Conservation (phyloP, 2,113 vertebrate species). For the Struthidea cinerea region DNA sequence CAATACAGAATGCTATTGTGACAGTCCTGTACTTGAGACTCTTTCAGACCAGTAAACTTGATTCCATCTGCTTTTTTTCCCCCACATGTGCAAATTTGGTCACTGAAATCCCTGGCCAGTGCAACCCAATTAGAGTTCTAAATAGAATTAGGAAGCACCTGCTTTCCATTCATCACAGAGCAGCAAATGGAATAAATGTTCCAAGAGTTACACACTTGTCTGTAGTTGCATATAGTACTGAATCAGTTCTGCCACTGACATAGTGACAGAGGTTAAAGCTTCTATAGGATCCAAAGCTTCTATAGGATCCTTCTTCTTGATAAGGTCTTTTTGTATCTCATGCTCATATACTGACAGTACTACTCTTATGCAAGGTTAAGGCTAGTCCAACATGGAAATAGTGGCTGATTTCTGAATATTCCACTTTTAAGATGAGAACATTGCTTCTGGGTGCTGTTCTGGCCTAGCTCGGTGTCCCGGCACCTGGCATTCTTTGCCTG, state of each 20-base stretch:
- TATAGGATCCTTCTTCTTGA: rapidly evolving
- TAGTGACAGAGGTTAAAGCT: not conserved
- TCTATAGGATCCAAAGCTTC: not conserved
- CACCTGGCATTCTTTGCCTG: too few relatives aligned
- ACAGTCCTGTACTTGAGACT: not conserved
- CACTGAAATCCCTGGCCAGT: not conserved
- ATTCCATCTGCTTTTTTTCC: not conserved
- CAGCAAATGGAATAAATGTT: not conserved
- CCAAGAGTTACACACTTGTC: not conserved
- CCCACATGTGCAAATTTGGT: not conserved
- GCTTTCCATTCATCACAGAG: not conserved
- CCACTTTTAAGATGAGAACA: not conserved
- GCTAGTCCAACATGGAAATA: not conserved
- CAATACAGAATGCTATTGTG: not conserved
- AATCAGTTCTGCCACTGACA: not conserved
- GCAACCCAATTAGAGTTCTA: not conserved
- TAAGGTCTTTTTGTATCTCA: not conserved
- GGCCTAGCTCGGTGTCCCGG: too few relatives aligned
- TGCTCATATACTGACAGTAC: not conserved
- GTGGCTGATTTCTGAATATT: not conserved
- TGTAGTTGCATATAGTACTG: not conserved
- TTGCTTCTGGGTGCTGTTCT: too few relatives aligned
- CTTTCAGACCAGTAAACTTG: not conserved
- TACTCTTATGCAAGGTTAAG: not conserved
- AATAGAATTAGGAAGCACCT: not conserved